A percentile compares a stretch with the other conserved stretches of the same genome.
phyloP scores from a whole-genome alignment of 2,113 vertebrate species.

The Catharus minimus region DNA sequence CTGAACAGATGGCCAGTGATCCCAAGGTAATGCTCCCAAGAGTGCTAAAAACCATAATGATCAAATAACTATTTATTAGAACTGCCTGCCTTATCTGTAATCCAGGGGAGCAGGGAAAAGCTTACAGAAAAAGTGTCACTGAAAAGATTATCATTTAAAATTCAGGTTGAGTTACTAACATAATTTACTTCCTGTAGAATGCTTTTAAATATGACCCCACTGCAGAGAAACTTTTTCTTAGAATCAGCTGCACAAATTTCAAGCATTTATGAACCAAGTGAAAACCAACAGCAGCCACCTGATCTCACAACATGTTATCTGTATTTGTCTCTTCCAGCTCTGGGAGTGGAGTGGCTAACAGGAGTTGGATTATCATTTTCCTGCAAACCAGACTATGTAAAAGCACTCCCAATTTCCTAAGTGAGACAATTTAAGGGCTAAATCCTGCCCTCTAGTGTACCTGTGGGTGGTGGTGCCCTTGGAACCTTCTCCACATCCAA shows the following conservation, averaged over 20 bases:
- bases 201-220: background rate
- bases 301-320: background rate
- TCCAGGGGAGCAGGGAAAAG: background rate
- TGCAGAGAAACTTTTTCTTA: background rate
- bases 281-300: background rate
- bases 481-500: background rate
- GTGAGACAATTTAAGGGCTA: constrained; percentile 3
- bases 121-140: background rate
- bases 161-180: background rate
- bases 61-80: background rate
- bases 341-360: background rate
- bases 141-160: background rate
- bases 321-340: background rate
- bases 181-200: background rate
- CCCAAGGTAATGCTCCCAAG: background rate
- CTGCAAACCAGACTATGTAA: background rate
- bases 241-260: background rate
- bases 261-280: background rate
- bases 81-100: background rate
- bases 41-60: background rate
- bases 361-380: background rate
- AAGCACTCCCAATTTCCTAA: background rate
- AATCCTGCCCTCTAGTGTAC: constrained; percentile 45
- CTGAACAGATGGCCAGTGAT: background rate
- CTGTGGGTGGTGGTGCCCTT: background rate